phyloP scores from a whole-genome alignment of 2,888 invertebrate genomes.

The Scelioninae gen. 2 region DNA sequence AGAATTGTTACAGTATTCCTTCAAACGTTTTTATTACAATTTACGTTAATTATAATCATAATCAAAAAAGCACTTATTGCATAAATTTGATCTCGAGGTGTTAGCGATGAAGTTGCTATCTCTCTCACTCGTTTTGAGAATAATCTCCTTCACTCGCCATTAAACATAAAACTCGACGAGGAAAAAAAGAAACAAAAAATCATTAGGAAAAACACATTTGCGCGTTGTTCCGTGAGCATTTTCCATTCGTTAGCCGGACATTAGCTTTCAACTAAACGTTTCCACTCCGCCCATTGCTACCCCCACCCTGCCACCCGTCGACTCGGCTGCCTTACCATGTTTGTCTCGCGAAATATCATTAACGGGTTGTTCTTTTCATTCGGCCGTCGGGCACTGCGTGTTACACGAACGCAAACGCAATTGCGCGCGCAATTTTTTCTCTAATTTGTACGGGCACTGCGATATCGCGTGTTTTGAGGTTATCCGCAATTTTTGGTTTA shows the following conservation, averaged over 20 bases:
- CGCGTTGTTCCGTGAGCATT: slow-evolving; percentile 21
- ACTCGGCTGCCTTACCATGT: slow-evolving; percentile 27
- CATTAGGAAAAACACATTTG: slow-evolving; percentile 34
- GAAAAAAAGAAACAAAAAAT: slow-evolving; percentile 11
- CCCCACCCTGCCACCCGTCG: neutral
- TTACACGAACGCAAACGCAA: slow-evolving; percentile 43
- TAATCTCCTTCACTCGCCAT: slow-evolving; percentile 54
- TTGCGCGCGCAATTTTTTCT: slow-evolving; percentile 30
- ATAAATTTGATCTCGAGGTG: slow-evolving; percentile 19
- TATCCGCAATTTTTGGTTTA: slow-evolving; percentile 52
- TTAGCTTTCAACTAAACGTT: slow-evolving; percentile 38
- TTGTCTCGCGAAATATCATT: slow-evolving; percentile 54
- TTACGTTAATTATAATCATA: too few species aligned
- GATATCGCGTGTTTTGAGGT: slow-evolving; percentile 53
- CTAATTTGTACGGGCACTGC: slow-evolving; percentile 35
- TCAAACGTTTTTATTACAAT: too few species aligned
- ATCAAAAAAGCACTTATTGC: too few species aligned
- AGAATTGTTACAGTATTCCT: too few species aligned
- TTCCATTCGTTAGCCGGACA: slow-evolving; percentile 42
- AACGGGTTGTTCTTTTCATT: slow-evolving; percentile 34
- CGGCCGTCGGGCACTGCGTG: slow-evolving; percentile 28
- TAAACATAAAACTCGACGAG: slow-evolving; percentile 34
- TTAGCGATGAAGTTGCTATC: neutral
- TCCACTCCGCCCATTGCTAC: neutral
- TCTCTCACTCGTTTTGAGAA: neutral